Evolutionary conservation across 2,113 vertebrate genomes (phyloP).

Genomic region (Silurus meridionalis): DNA sequence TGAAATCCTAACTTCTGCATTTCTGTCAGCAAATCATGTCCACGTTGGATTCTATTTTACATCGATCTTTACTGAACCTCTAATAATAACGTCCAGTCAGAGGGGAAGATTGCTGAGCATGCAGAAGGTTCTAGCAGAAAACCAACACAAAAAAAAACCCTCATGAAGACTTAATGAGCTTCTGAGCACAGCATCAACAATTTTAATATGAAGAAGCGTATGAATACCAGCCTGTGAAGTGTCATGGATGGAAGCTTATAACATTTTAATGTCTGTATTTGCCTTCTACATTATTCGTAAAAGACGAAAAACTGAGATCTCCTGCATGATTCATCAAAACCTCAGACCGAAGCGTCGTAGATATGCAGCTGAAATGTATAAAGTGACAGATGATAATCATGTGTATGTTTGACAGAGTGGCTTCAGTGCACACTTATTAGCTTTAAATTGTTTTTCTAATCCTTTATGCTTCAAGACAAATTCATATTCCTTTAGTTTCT

Average conservation of each 20-base stretch:
- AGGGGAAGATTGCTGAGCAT: not conserved
- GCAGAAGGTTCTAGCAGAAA: not conserved
- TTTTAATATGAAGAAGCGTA: constrained; percentile 38
- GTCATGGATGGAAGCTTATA: constrained; percentile 15
- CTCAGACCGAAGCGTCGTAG: not conserved
- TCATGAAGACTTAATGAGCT: constrained; percentile 24
- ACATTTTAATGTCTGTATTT: not conserved
- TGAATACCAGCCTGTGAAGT: constrained; percentile 11
- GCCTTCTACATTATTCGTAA: not conserved
- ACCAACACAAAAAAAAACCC: not conserved
- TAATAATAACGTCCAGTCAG: not conserved
- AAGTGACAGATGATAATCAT: not conserved
- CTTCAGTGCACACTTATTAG: not conserved
- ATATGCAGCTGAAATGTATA: not conserved
- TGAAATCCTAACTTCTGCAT: not conserved
- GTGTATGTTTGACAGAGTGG: not conserved
- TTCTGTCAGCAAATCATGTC: constrained; percentile 4
- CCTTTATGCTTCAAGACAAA: no score
- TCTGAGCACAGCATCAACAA: constrained; percentile 26
- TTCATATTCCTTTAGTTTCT: no score
- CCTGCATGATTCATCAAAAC: constrained; percentile 19
- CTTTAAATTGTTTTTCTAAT: no score
- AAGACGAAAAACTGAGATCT: not conserved
- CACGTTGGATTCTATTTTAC: not conserved
- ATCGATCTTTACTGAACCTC: not conserved